Conservation (phyloP, 2,888 invertebrate species). For the Micropterix aruncella region DNA sequence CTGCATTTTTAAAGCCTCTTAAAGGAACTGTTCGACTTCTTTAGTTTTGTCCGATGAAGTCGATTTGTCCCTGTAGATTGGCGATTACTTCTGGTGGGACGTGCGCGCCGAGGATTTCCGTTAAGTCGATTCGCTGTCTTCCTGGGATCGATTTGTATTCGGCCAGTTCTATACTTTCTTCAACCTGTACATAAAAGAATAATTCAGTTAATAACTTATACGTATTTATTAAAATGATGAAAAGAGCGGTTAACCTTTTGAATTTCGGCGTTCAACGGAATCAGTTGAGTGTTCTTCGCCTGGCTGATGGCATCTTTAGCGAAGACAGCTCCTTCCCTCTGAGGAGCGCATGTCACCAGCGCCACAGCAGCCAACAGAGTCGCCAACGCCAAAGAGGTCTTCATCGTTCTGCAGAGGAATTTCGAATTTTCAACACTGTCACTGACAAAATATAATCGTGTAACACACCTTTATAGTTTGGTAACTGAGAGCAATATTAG, state of each 20-base stretch:
- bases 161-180: conserved; percentile 75
- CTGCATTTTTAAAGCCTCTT: too few relatives aligned
- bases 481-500: too few relatives aligned
- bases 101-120: conserved; percentile 71
- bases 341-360: conserved; percentile 42
- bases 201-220: conserved; percentile 7
- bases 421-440: too few relatives aligned
- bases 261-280: conserved; percentile 76
- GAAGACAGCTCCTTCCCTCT: conserved; percentile 70
- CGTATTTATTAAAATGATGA: not conserved
- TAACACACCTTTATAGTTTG: too few relatives aligned
- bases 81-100: conserved; percentile 79
- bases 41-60: conserved; percentile 62
- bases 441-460: too few relatives aligned
- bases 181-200: conserved; percentile 35
- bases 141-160: conserved; percentile 80
- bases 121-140: conserved; percentile 71
- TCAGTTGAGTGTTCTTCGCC: conserved; percentile 72
- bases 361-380: conserved; percentile 33
- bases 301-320: conserved; percentile 78
- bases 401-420: conserved; percentile 17
- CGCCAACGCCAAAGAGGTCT: conserved; percentile 20
- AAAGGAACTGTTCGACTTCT: too few relatives aligned
- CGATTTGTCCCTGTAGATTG: conserved; percentile 75
- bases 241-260: conserved; percentile 45